Base-by-base conservation (phyloP, 1,140 invertebrate species). In the Dufourea novaeangliae region DNA sequence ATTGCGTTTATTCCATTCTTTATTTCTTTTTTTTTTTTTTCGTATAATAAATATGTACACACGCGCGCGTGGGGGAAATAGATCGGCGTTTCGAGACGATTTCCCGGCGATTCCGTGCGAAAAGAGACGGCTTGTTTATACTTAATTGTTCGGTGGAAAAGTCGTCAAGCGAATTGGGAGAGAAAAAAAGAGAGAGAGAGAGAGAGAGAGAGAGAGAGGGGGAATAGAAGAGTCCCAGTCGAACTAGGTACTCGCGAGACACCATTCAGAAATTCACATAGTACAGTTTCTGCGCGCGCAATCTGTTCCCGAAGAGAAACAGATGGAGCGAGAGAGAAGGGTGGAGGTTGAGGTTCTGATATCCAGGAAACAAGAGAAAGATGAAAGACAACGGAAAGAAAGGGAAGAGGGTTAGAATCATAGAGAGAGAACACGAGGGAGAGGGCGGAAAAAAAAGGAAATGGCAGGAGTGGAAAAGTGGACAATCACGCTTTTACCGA, bases 231-330 rank as follows among this genome's bases (percentile, higher is more conserved):
- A 62, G 63, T 63, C 75, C 64, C 32, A 37, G 71, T 66, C 62
- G 57, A 81, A 66, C 29, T 27, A 52, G 59, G 34, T 79, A 71
- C 46, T 79, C 61, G 64, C 32, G 64, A 82, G 64, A 79, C 59
- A 64, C 59, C 69, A 82, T 79, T 83, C 61, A 71, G 46, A 78
- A 82, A 66, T 83, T 78, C 32, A 44, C 61, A 44, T 70, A 62
- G 62, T 54, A 57, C 54, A 56, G 56, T 25, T 46, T 64, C 57
- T 50, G 70, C 46, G 63, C 52, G 72, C 73, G 62, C 78, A 56
- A 52, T 71, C 57, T 41, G 57, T 22, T 25, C 22, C 20, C 10
- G 29, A 22, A 72, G 37, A 11, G 34, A n/a, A 7, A 20, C 17
- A 6, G 44, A 1, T 2, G 17, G 44, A n/a, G 44, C 14, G 44